A percentile compares a stretch with the other conserved stretches of the same genome.
Conservation (phyloP, 2,888 invertebrate species). For the Idaea dimidiata region DNA sequence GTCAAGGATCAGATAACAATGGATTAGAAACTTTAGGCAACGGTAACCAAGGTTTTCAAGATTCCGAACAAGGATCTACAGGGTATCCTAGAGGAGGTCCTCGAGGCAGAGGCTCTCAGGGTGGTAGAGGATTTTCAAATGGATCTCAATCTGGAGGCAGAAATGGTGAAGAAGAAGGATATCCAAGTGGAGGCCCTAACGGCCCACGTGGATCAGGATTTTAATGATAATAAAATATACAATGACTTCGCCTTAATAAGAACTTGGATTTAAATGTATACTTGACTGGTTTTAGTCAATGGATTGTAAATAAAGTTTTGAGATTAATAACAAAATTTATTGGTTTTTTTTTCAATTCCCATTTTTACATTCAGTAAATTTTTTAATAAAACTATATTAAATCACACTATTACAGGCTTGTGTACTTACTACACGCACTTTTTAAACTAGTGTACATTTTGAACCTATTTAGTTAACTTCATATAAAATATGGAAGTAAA, state of each 20-base stretch:
- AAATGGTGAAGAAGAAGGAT: conserved; percentile 53
- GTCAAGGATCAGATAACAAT: conserved; percentile 27
- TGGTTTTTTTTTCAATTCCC: background rate
- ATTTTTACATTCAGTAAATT: background rate
- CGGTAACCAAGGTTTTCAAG: conserved; percentile 20
- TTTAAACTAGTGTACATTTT: background rate
- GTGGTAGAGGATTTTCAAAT: conserved; percentile 31
- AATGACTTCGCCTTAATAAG: conserved; percentile 2
- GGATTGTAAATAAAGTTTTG: conserved; percentile 1
- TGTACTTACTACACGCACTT: background rate
- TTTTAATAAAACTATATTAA: background rate
- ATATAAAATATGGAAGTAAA: background rate
- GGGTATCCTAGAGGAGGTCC: conserved; percentile 45
- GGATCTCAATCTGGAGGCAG: conserved; percentile 29
- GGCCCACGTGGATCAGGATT: conserved; percentile 71
- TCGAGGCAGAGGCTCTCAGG: conserved; percentile 33
- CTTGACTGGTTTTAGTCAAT: conserved; percentile 9
- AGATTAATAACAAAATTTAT: conserved; percentile 11
- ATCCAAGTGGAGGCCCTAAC: conserved; percentile 65
- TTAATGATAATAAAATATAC: conserved; percentile 31
- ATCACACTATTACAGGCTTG: background rate
- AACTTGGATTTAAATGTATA: conserved; percentile 4
- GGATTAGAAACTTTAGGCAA: conserved; percentile 26
- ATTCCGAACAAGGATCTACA: conserved; percentile 25
- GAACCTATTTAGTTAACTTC: background rate